Base-by-base conservation (phyloP, 2,888 invertebrate genomes). In the Polymixis flavicincta region DNA sequence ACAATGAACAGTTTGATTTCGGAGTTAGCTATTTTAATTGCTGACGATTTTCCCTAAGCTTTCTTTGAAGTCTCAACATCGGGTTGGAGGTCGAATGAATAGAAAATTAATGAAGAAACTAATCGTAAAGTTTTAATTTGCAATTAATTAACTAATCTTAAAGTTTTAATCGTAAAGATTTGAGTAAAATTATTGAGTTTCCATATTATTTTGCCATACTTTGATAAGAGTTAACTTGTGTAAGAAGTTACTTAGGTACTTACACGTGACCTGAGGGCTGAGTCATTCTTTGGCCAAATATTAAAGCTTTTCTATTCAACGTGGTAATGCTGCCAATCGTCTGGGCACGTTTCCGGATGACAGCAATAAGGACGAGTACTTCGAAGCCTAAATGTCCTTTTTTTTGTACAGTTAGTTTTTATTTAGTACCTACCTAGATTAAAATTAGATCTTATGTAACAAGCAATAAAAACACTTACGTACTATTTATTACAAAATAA, bases 1-100 rank as follows among this genome's bases (percentile, higher is more conserved):
- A 72, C 42, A 73, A 50, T 73, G 37, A 68, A 68, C 25, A 32
- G 28, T 68, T 74, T 65, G 54, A 22, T 45, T 65, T 82, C 32
- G 9, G 48, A 28, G 48, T 76, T 59, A 14, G 32, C 1, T n/a
- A 54, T 64, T 42, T 74, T 22, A 14, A 25, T 65, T 8, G 3
- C 9, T 14, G 7, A 64, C 2, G 32, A 65, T 76, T 66, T 63
- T 63, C 42, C 5, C 5, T 45, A n/a, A 52, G 25, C 11, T 63
- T 57, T 64, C 72, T 19, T 72, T 52, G 32, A 45, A 22, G 3
- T 71, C 50, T 48, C 6, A n/a, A 52, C 32, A 4, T 25, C 19
- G 1, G 5, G 5, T 37, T 78, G 37, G 19, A 42, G 14, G 45
- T 32, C 8, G n/a, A 0, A 59, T 60, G 42, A 50, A 61, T 55